Percentiles rank a stretch among this genome's conserved stretches.
phyloP scores from a whole-genome alignment of 2,797 vertebrate genomes.

The Myripristis jacobus region DNA sequence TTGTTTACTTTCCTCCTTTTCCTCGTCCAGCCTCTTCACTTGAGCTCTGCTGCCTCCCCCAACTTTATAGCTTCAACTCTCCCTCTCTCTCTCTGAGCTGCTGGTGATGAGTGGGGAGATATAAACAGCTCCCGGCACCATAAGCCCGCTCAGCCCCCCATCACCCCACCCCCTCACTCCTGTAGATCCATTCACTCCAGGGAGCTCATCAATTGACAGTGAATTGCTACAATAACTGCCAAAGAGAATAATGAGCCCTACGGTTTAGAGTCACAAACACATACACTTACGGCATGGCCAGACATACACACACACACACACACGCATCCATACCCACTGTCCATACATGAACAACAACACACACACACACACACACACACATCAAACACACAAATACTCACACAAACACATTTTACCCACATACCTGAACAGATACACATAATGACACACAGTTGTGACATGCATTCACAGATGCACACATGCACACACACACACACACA shows the following conservation, averaged over 20 bases:
- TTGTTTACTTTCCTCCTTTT: no score
- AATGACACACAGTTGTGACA: neutral
- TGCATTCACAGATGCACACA: constrained; percentile 1
- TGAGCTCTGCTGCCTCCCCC: constrained; percentile 1
- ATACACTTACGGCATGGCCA: no score
- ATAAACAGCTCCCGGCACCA: constrained; percentile 54
- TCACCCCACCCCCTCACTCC: no score
- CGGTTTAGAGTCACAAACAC: neutral
- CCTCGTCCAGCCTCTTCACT: neutral
- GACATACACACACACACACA: neutral
- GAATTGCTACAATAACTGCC: constrained; percentile 50
- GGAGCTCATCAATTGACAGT: constrained; percentile 57
- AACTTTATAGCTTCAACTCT: constrained; percentile 1
- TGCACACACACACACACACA: constrained; percentile 1
- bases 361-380: neutral
- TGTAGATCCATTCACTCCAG: constrained; percentile 25
- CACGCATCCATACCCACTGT: neutral
- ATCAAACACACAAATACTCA: neutral
- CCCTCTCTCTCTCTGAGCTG: constrained; percentile 36
- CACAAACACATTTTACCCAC: constrained; percentile 6
- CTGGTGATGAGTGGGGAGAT: constrained; percentile 46
- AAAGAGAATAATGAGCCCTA: constrained; percentile 31
- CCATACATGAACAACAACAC: neutral
- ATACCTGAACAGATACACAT: neutral
- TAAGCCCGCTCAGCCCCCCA: neutral